phyloP scores from a whole-genome alignment of 2,113 vertebrate species.

The Conger conger region DNA sequence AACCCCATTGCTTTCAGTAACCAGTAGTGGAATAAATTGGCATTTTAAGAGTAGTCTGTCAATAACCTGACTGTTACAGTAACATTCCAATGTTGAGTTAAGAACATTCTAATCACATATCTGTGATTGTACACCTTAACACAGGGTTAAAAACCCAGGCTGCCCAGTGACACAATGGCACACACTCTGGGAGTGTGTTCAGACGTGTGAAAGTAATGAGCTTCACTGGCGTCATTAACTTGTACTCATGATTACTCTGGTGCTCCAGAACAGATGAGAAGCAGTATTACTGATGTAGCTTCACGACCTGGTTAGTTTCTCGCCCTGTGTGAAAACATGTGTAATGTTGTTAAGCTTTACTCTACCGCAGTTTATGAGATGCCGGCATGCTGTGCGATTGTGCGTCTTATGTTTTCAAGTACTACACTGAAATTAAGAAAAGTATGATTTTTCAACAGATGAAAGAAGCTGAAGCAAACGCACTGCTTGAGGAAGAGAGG shows the following conservation, averaged over 20 bases:
- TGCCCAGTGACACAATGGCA: neutral
- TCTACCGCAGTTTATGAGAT: neutral
- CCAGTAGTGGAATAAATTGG: too few species aligned
- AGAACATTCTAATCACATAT: too few species aligned
- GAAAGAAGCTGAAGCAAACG: slow-evolving; percentile 86
- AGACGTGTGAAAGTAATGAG: neutral
- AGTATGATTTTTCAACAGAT: slow-evolving; percentile 63
- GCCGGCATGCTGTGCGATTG: too few species aligned
- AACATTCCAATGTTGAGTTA: too few species aligned
- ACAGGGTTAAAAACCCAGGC: neutral
- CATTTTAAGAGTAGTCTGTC: too few species aligned
- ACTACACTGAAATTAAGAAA: too few species aligned
- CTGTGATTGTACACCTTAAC: too few species aligned
- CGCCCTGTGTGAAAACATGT: neutral
- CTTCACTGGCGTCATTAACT: neutral
- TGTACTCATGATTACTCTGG: neutral
- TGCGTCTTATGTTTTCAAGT: too few species aligned
- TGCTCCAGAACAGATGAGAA: neutral
- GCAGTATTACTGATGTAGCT: neutral
- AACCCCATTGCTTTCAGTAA: too few species aligned
- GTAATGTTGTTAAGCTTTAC: neutral
- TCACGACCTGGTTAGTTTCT: neutral
- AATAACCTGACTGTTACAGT: too few species aligned
- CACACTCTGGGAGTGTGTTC: neutral
- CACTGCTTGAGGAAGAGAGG: slow-evolving; percentile 82